Percentiles rank a stretch among this genome's conserved stretches.
These are phyloP conservation scores for Trachymyrmex cornetzi DNA, from an alignment of 1,140 invertebrate species.

Conservation along the genomic window DNA sequence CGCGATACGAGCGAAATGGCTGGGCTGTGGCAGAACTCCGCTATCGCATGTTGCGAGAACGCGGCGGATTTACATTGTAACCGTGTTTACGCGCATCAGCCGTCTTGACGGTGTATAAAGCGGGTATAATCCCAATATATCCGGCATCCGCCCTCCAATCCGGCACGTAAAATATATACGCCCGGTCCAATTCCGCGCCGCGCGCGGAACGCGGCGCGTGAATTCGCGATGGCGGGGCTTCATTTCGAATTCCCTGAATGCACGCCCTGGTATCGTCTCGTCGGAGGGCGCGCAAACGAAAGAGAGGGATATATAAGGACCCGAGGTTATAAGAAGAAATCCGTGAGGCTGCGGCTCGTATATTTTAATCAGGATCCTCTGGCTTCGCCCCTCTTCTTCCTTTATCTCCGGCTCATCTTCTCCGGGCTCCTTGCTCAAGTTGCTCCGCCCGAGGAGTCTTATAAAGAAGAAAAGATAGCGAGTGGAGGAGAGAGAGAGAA, in stretches of 20 bases:
- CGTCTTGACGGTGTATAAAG: slow-evolving; percentile 53
- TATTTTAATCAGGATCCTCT: slow-evolving; percentile 85
- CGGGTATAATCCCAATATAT: slow-evolving; percentile 62
- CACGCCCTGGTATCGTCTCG: slow-evolving; percentile 67
- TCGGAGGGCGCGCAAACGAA: neutral
- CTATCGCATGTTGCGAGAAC: neutral
- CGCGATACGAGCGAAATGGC: slow-evolving; percentile 10
- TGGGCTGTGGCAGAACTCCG: neutral
- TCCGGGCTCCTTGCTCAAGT: slow-evolving; percentile 64
- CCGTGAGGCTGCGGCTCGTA: slow-evolving; percentile 83
- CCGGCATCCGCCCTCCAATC: slow-evolving; percentile 55
- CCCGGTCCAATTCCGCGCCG: slow-evolving; percentile 69
- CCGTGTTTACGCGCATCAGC: slow-evolving; percentile 50
- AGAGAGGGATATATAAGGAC: slow-evolving; percentile 69
- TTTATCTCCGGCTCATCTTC: slow-evolving; percentile 73
- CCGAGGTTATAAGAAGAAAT: slow-evolving; percentile 83
- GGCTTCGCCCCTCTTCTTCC: slow-evolving; percentile 69
- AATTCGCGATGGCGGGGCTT: slow-evolving; percentile 76
- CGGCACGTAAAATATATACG: slow-evolving; percentile 73
- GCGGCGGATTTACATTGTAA: slow-evolving; percentile 55
- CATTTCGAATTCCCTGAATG: slow-evolving; percentile 85
- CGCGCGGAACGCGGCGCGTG: slow-evolving; percentile 62
- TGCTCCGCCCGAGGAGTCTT: slow-evolving; percentile 80
- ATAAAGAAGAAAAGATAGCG: slow-evolving; percentile 73
- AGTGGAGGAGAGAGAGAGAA: slow-evolving; percentile 7